Evolutionary conservation across 2,797 vertebrate genomes (phyloP).

Genomic region (Gobio occitaniae): DNA sequence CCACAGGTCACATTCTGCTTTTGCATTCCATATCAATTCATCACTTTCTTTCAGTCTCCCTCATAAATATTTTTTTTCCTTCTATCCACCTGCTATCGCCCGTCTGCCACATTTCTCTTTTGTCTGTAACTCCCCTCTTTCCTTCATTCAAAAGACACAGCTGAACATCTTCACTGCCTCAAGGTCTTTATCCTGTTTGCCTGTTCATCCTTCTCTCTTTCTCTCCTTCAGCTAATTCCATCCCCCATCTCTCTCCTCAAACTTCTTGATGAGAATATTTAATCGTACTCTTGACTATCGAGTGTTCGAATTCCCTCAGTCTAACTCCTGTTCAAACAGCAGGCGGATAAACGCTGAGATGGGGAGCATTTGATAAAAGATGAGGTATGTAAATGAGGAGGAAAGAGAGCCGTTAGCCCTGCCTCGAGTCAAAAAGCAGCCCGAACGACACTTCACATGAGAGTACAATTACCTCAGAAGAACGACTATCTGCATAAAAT

Average conservation of each 20-base stretch:
- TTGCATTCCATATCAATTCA: conserved; percentile 22
- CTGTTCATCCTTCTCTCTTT: background rate
- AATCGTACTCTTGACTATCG: conserved; percentile 33
- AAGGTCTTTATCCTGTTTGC: conserved; percentile 25
- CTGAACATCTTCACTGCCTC: conserved; percentile 43
- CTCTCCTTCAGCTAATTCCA: conserved; percentile 23
- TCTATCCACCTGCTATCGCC: conserved; percentile 24
- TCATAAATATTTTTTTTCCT: conserved; percentile 25
- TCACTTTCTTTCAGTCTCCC: conserved; percentile 29
- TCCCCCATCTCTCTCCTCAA: conserved; percentile 11
- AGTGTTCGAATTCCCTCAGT: conserved; percentile 32
- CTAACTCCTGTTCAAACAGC: conserved; percentile 27
- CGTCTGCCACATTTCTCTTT: conserved; percentile 44
- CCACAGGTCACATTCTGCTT: conserved; percentile 17
- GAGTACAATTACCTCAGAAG: conserved; percentile 38
- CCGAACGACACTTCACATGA: conserved; percentile 37
- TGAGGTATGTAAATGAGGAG: conserved; percentile 41
- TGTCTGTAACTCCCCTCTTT: conserved; percentile 45
- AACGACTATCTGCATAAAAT: conserved; percentile 36
- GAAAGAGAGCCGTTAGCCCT: background rate
- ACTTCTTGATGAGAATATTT: conserved; percentile 47
- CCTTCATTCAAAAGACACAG: conserved; percentile 37
- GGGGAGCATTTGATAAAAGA: conserved; percentile 47
- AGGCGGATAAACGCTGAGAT: conserved; percentile 29
- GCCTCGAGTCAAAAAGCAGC: conserved; percentile 17